phyloP scores from a whole-genome alignment of 2,113 vertebrate genomes.

The Gorsachius goisagi region DNA sequence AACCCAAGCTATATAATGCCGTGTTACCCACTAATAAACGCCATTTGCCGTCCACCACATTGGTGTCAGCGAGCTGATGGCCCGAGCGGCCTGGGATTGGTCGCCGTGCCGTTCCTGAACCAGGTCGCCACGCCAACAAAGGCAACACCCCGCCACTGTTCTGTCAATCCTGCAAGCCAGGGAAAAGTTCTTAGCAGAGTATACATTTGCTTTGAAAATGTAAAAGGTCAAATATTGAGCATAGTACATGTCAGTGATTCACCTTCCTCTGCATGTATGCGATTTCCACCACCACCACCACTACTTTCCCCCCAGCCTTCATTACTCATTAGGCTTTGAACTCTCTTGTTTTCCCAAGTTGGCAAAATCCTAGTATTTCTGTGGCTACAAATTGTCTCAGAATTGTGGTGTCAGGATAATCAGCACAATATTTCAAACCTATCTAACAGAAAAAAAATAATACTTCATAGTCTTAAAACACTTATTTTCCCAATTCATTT shows the following conservation, averaged over 20 bases:
- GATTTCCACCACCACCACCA: too few relatives aligned
- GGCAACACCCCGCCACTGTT: not conserved
- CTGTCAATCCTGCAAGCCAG: not conserved
- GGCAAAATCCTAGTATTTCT: not conserved
- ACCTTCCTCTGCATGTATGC: not conserved
- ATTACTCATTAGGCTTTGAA: not conserved
- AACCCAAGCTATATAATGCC: too few relatives aligned
- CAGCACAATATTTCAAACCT: not conserved
- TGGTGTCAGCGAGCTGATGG: too few relatives aligned
- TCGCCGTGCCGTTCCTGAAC: too few relatives aligned
- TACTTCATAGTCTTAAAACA: not conserved
- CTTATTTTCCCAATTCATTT: not conserved
- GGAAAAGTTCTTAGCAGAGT: not conserved
- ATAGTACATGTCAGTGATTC: not conserved
- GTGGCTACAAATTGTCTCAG: not conserved
- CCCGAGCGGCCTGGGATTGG: too few relatives aligned
- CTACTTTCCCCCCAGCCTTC: not conserved
- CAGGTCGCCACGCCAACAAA: too few relatives aligned
- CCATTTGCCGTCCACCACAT: too few relatives aligned
- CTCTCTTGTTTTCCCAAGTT: not conserved
- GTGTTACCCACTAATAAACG: too few relatives aligned
- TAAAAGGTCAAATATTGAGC: not conserved
- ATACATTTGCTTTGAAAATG: not conserved
- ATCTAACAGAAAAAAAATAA: not conserved
- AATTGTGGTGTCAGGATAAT: not conserved